Conservation (phyloP, 2,113 vertebrate genomes). For the Sisor rabdophorus region DNA sequence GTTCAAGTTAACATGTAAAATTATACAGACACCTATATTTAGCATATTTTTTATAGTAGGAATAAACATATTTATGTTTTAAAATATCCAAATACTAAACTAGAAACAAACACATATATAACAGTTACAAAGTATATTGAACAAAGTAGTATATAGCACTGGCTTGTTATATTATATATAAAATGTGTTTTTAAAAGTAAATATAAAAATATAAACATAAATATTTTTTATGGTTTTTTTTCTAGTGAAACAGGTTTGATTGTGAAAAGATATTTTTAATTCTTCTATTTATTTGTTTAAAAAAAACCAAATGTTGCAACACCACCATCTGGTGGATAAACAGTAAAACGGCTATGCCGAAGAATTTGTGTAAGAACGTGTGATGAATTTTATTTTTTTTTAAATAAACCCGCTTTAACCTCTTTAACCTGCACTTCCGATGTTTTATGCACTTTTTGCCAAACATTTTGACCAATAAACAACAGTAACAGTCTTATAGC, state of each 20-base stretch:
- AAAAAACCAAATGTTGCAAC: not conserved
- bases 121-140: too few relatives aligned
- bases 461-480: not conserved
- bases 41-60: too few relatives aligned
- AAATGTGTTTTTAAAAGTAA: too few relatives aligned
- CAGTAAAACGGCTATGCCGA: not conserved
- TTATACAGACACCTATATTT: too few relatives aligned
- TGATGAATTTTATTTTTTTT: not conserved
- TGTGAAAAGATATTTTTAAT: not conserved
- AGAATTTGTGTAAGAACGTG: not conserved
- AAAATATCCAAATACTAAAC: too few relatives aligned
- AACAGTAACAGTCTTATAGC: not conserved
- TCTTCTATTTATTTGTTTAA: not conserved
- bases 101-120: too few relatives aligned
- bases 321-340: not conserved
- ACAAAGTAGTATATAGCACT: too few relatives aligned
- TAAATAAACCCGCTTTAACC: not conserved
- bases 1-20: too few relatives aligned
- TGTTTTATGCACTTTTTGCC: not conserved
- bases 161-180: too few relatives aligned
- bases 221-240: too few relatives aligned
- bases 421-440: not conserved
- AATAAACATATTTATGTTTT: too few relatives aligned
- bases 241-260: not conserved
- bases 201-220: too few relatives aligned